Evolutionary conservation across 2,113 vertebrate species (phyloP).

Genomic region (Sphyrna mokarran): DNA sequence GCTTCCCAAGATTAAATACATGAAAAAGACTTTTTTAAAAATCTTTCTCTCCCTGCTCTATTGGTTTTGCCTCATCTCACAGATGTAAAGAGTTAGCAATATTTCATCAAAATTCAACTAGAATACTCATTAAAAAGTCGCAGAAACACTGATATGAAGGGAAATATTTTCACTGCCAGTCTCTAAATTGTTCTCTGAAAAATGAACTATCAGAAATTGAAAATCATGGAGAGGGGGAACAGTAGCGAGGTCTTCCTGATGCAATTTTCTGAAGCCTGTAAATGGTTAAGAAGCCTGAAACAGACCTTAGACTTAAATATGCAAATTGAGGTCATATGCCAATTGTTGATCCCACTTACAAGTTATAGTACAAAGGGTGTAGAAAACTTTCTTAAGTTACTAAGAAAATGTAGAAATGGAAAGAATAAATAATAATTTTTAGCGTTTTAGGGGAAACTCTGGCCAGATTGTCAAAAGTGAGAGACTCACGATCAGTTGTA

Average conservation of each 20-base stretch:
- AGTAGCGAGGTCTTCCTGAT: not conserved
- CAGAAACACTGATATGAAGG: not conserved
- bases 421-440: not conserved
- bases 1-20: no score
- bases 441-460: not conserved
- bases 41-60: no score
- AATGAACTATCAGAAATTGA: not conserved
- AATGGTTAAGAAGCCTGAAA: not conserved
- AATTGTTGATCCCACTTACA: not conserved
- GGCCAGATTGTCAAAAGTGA: not conserved
- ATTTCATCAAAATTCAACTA: not conserved
- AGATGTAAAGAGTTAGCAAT: not conserved
- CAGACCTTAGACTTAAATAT: not conserved
- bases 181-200: not conserved
- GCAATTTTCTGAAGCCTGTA: not conserved
- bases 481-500: not conserved
- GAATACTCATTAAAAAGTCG: not conserved
- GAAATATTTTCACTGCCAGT: not conserved
- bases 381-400: not conserved
- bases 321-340: not conserved
- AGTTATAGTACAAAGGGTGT: not conserved
- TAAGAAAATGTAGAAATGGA: not conserved
- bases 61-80: not conserved
- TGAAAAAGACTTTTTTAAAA: no score
- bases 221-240: no score